Conservation (phyloP, 64 coral and sea anemone species). For the Montipora cactus region DNA sequence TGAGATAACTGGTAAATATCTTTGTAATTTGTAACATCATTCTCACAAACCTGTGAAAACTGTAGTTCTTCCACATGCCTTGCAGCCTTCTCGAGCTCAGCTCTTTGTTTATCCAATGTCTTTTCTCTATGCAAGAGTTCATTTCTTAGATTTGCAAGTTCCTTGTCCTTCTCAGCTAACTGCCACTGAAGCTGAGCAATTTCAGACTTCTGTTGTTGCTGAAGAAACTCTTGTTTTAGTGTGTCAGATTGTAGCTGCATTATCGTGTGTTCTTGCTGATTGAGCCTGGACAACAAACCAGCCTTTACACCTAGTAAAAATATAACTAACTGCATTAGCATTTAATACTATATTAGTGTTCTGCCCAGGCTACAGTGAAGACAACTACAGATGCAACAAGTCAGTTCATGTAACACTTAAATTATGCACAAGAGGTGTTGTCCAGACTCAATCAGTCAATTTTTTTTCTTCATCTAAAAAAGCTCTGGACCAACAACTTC, state of each 20-base stretch:
- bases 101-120: conserved; percentile 87
- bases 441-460: too few species aligned
- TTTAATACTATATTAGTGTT: too few species aligned
- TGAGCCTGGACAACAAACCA: conserved; percentile 81
- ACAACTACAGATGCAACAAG: too few species aligned
- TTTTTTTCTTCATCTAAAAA: too few species aligned
- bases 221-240: conserved; percentile 83
- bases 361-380: too few species aligned
- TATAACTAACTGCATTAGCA: too few species aligned
- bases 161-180: conserved; percentile 86
- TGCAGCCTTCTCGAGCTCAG: conserved; percentile 81
- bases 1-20: too few species aligned
- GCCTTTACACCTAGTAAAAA: conserved; percentile 76
- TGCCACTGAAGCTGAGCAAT: conserved; percentile 75
- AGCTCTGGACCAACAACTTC: too few species aligned
- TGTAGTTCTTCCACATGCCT: conserved; percentile 81
- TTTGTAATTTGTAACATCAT: too few species aligned
- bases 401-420: too few species aligned
- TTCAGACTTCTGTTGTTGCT: conserved; percentile 82
- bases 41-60: conserved; percentile 75
- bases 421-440: too few species aligned
- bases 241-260: conserved; percentile 96
- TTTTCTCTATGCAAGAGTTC: conserved; percentile 84
- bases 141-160: conserved; percentile 81
- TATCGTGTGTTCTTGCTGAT: conserved; percentile 90